A percentile compares a stretch with the other conserved stretches of the same genome.
Evolutionary conservation across 2,113 vertebrate species (phyloP).

Genomic region (Protomyctophum bolini): DNA sequence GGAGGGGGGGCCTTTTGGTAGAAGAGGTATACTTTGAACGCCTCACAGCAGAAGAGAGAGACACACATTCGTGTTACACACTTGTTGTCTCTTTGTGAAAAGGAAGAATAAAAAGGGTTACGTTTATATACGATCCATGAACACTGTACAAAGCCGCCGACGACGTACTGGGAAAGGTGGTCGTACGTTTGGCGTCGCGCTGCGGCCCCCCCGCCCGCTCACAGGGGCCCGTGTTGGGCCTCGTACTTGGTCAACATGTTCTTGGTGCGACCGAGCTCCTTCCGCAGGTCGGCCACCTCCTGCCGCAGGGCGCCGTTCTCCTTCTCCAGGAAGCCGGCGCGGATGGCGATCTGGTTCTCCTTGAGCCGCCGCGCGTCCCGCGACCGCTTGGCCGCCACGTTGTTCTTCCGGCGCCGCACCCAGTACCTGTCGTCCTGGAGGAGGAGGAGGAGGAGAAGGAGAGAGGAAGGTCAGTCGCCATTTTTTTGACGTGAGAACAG

Average conservation of each 20-base stretch:
- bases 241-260: slow-evolving; percentile 88
- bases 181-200: neutral
- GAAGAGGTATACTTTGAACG: too few relatives aligned
- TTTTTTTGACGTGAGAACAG: too few relatives aligned
- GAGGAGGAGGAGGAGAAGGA: neutral
- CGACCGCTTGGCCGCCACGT: slow-evolving; percentile 91
- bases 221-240: slow-evolving; percentile 84
- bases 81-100: neutral
- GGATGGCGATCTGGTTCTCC: slow-evolving; percentile 93
- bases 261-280: slow-evolving; percentile 90
- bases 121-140: neutral
- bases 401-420: slow-evolving; percentile 92
- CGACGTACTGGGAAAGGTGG: neutral
- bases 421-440: slow-evolving; percentile 94
- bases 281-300: slow-evolving; percentile 88
- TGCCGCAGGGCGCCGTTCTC: slow-evolving; percentile 89
- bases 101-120: neutral
- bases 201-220: slow-evolving; percentile 37
- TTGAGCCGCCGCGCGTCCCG: slow-evolving; percentile 89
- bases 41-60: slow-evolving; percentile 24
- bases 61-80: slow-evolving; percentile 68
- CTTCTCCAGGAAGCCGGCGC: slow-evolving; percentile 90
- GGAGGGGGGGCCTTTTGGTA: too few relatives aligned
- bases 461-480: slow-evolving; percentile 23
- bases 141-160: neutral